Percentiles rank a stretch among this genome's conserved stretches.
These are phyloP conservation scores for Rhogogaster chlorosoma DNA, from an alignment of 2,888 invertebrate species.

Conservation along the genomic window DNA sequence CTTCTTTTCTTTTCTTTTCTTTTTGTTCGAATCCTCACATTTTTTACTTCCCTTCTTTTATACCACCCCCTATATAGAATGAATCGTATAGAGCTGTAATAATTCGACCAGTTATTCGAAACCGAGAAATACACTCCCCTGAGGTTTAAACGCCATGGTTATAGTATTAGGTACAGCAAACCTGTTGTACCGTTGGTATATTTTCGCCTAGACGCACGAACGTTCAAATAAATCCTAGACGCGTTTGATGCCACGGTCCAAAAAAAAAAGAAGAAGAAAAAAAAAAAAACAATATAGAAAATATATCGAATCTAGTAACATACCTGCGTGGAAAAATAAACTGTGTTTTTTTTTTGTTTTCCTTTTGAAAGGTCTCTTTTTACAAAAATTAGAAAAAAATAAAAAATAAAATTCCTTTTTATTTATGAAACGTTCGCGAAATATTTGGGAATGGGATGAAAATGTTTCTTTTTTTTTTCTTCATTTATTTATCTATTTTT, in stretches of 20 bases:
- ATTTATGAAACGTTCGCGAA: neutral
- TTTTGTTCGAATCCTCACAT: neutral
- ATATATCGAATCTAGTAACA: neutral
- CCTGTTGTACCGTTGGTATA: constrained; percentile 24
- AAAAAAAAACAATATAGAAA: neutral
- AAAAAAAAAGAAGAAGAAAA: neutral
- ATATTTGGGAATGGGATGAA: neutral
- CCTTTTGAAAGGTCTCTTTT: no score
- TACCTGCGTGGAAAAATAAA: no score
- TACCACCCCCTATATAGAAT: neutral
- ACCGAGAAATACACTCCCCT: neutral
- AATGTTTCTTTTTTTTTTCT: neutral
- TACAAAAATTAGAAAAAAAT: neutral
- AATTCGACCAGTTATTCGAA: neutral
- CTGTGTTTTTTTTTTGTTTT: no score
- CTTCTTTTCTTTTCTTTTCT: no score
- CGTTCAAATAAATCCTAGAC: constrained; percentile 4
- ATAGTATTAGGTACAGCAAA: neutral
- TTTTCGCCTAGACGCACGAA: neutral
- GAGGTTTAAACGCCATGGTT: neutral
- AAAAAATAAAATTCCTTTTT: neutral
- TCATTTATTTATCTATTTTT: no score
- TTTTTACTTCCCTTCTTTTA: no score
- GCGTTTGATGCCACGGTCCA: neutral
- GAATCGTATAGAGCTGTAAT: neutral